Conservation (phyloP, 1,140 invertebrate species). For the Ceratosolen fusciceps region DNA sequence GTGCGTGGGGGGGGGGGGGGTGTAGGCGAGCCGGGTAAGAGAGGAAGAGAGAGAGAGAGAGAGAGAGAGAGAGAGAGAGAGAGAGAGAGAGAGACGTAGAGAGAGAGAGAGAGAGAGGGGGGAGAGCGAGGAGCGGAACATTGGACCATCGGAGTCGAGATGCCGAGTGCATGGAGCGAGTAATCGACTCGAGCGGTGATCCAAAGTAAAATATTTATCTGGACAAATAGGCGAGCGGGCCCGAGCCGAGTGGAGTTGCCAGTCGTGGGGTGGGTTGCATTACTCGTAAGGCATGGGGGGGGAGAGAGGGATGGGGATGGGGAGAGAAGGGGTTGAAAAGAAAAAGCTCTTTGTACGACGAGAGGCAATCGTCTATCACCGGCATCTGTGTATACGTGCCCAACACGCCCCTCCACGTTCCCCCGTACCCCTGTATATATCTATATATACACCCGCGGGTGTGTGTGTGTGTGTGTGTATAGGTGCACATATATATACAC, state of each 20-base stretch:
- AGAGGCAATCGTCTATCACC: constrained; percentile 18
- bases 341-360: constrained; percentile 2
- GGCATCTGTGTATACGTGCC: constrained; percentile 3
- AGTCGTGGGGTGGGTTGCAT: no score
- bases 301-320: neutral
- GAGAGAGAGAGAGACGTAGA: no score
- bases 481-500: no score
- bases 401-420: no score
- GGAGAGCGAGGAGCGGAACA: no score
- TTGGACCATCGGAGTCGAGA: neutral
- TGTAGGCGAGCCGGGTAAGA: neutral
- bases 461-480: no score
- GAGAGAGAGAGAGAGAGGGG: no score
- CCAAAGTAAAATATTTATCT: constrained; percentile 25
- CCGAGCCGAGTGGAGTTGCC: no score
- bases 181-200: constrained; percentile 20
- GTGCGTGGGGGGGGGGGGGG: neutral
- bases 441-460: no score
- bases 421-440: no score
- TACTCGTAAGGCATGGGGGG: neutral
- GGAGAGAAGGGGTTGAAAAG: neutral
- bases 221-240: constrained; percentile 2
- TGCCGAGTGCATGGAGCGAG: neutral
- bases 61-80: no score
- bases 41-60: no score